phyloP scores from a whole-genome alignment of 2,888 invertebrate species.

The Melanophora roralis region DNA sequence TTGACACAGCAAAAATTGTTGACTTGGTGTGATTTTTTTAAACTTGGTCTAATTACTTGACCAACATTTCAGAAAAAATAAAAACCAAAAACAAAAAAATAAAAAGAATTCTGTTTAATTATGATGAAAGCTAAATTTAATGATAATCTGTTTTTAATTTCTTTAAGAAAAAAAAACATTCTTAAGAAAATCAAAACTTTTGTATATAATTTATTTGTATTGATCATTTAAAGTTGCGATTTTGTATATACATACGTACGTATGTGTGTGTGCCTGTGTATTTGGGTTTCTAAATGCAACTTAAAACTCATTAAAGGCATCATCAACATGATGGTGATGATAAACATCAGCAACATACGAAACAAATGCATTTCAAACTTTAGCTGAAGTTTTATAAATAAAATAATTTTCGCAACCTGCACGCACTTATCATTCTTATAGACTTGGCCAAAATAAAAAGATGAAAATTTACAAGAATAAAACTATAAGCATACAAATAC shows the following conservation, averaged over 20 bases:
- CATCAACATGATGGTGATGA: slow-evolving; percentile 48
- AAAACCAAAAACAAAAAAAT: neutral
- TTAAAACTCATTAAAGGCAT: slow-evolving; percentile 58
- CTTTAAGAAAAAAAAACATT: slow-evolving; percentile 25
- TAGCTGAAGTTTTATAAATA: slow-evolving; percentile 9
- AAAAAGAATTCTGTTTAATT: slow-evolving; percentile 29
- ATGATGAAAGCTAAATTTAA: slow-evolving; percentile 38
- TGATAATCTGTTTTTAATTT: slow-evolving; percentile 62
- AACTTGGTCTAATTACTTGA: slow-evolving; percentile 61
- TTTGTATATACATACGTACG: too few relatives aligned
- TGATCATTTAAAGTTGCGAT: slow-evolving; percentile 46
- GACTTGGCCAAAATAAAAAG: slow-evolving; percentile 32
- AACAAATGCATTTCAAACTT: slow-evolving; percentile 1
- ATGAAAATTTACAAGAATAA: slow-evolving; percentile 28
- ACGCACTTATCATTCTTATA: slow-evolving; percentile 59
- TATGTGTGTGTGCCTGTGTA: too few relatives aligned
- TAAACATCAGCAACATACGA: slow-evolving; percentile 15
- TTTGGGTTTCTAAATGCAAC: slow-evolving; percentile 3
- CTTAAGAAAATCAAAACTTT: slow-evolving; percentile 58
- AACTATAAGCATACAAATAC: slow-evolving; percentile 1
- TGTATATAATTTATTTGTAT: slow-evolving; percentile 58
- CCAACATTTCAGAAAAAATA: slow-evolving; percentile 37
- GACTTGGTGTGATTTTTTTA: slow-evolving; percentile 25
- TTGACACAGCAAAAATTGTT: slow-evolving; percentile 25
- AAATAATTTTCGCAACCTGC: slow-evolving; percentile 55